phyloP scores from a whole-genome alignment of 2,113 vertebrate species.

The Gavialis gangeticus region DNA sequence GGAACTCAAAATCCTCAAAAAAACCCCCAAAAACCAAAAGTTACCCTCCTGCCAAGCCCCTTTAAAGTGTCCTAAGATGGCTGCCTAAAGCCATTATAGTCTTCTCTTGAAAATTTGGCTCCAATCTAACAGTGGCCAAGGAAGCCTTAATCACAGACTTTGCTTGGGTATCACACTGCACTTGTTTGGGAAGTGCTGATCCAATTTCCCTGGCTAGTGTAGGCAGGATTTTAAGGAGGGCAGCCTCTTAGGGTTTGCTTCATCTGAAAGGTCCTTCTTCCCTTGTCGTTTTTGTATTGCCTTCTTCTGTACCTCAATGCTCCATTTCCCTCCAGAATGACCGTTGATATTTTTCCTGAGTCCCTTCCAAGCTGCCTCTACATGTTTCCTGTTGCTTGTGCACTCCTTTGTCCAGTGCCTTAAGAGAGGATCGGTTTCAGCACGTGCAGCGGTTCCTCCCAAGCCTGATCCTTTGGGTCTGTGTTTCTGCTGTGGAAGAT shows the following conservation, averaged over 20 bases:
- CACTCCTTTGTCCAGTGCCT: conserved; percentile 43
- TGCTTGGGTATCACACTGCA: background rate
- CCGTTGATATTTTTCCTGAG: conserved; percentile 38
- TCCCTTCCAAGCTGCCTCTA: conserved; percentile 60
- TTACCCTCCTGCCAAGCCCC: background rate
- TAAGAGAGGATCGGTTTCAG: conserved; percentile 54
- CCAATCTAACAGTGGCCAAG: background rate
- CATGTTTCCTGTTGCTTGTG: conserved; percentile 37
- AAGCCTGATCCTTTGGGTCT: conserved; percentile 64
- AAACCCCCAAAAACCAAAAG: background rate
- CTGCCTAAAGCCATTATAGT: background rate
- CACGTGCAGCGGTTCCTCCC: conserved; percentile 60
- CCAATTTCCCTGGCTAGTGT: background rate
- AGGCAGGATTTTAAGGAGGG: background rate
- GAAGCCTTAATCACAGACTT: background rate
- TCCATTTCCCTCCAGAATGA: conserved; percentile 2
- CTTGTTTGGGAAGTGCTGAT: background rate
- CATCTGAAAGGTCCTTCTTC: conserved; percentile 18
- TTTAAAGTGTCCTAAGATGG: background rate
- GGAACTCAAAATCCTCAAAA: background rate
- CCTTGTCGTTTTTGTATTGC: background rate
- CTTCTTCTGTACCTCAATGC: conserved; percentile 15
- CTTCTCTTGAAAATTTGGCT: background rate
- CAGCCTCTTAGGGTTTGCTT: background rate
- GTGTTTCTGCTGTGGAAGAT: conserved; percentile 57